Evolutionary conservation across 2,888 invertebrate genomes (phyloP), one percentile per base, ranked within the genome.

Genomic region (Macrophya alboannulata): DNA sequence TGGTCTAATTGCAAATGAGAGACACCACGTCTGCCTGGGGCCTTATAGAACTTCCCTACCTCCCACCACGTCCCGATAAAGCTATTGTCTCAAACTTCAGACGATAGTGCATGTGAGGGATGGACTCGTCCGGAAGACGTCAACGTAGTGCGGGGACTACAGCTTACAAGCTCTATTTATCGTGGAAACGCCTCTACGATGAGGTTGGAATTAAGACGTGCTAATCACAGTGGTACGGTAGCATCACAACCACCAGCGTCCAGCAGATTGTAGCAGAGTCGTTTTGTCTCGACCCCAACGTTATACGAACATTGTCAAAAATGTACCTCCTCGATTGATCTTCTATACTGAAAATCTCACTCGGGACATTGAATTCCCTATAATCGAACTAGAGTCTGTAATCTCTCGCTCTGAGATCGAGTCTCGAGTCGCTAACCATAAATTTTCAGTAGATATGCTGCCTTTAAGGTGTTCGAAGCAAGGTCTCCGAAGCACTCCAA

Each of bases 1-100:
- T 91, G 88, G 89, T 88, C 91, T 87, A 86, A 86, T 89, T 88
- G 89, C 89, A 91, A 92, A 88, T 91, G 92, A 87, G 88, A 89
- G 87, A 87, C 86, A 88, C 86, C 85, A 86, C 86, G 86, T 88
- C 87, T 89, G 86, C 82, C 86, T 88, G 89, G 88, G 89, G 89
- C 89, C 91, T 92, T 92, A 92, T 92, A 91, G 87, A 85, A 86
- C 84, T 86, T 55, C 83, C 84, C 82, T 84, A 85, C 87, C 86
- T 90, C 87, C 90, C 88, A 88, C 87, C 84, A 86, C 87, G 85
- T 62, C 65, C 86, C 85, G 85, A 85, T 85, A 86, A 89, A 90
- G 90, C 88, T 86, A 90, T 92, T 89, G 89, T 91, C 43, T 45
- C 31, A 48, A n/a, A 48, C 45, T 76, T 17, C 10, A 4, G 17